Conservation (phyloP, 1,140 invertebrate species). For the Drosophila saltans region DNA sequence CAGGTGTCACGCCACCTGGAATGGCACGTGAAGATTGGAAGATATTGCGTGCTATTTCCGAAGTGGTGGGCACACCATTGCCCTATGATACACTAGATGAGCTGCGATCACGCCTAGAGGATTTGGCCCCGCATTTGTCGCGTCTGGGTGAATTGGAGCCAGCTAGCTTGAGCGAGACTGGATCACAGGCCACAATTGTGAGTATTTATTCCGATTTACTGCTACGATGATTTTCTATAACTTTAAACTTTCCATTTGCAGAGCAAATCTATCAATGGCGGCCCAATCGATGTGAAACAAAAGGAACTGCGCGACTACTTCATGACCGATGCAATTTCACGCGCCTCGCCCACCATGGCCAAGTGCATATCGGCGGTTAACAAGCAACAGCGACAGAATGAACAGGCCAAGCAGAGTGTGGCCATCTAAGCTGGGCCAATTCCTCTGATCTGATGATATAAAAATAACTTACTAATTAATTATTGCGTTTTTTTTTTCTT, state of each 20-base stretch:
- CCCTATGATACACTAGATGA: constrained; percentile 96
- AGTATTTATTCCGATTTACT: constrained; percentile 34
- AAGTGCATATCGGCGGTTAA: constrained; percentile 96
- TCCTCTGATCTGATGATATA: constrained; percentile 47
- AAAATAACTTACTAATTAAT: constrained; percentile 61
- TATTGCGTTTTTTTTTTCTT: constrained; percentile 65
- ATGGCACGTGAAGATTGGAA: constrained; percentile 99
- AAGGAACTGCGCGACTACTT: constrained; percentile 96
- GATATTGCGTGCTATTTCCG: constrained; percentile 90
- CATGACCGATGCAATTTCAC: constrained; percentile 98
- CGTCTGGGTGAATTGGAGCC: constrained; percentile 93
- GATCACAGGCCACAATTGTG: constrained; percentile 88
- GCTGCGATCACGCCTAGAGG: constrained; percentile 91
- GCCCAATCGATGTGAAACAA: constrained; percentile 89
- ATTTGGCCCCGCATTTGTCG: constrained; percentile 95
- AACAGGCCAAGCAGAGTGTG: constrained; percentile 58
- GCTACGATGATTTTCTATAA: not conserved
- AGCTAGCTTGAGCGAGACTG: constrained; percentile 92
- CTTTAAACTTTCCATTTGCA: constrained; percentile 45
- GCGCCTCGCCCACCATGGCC: constrained; percentile 99
- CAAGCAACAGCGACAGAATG: constrained; percentile 84
- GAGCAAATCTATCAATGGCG: constrained; percentile 84
- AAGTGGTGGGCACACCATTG: constrained; percentile 90
- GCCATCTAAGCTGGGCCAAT: constrained; percentile 46
- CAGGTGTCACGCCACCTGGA: constrained; percentile 96